Percentiles rank a stretch among this genome's conserved stretches.
phyloP scores from a whole-genome alignment of 2,888 invertebrate species.

The Aleiodes testaceus region DNA sequence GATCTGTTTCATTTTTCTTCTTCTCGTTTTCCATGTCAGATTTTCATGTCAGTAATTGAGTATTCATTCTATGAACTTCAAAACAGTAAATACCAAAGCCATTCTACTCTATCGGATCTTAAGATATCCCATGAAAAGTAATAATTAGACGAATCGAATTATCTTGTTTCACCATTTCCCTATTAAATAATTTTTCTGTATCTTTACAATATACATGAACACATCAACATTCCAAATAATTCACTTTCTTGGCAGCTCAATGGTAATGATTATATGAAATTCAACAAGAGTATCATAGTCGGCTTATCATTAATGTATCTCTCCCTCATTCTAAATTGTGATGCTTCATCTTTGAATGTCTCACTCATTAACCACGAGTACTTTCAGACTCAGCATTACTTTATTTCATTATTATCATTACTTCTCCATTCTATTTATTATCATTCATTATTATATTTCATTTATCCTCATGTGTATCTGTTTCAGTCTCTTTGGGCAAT shows the following conservation, averaged over 20 bases:
- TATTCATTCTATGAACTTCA: too few relatives aligned
- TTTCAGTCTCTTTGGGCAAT: slow-evolving; percentile 36
- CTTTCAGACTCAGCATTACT: slow-evolving; percentile 7
- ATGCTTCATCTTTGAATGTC: slow-evolving; percentile 34
- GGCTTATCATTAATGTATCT: slow-evolving; percentile 39
- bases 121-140: not conserved
- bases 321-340: slow-evolving; percentile 15
- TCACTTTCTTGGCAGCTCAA: too few relatives aligned
- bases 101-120: not conserved
- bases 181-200: not conserved
- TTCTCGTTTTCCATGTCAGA: too few relatives aligned
- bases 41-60: too few relatives aligned
- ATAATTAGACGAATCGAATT: too few relatives aligned
- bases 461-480: not conserved
- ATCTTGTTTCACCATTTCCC: too few relatives aligned
- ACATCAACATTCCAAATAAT: too few relatives aligned
- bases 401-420: slow-evolving; percentile 10
- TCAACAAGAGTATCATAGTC: slow-evolving; percentile 40
- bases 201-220: too few relatives aligned
- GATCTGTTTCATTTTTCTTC: too few relatives aligned
- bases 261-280: slow-evolving; percentile 22
- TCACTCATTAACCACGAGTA: not conserved
- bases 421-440: slow-evolving; percentile 16
- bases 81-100: too few relatives aligned
- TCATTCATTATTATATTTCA: slow-evolving; percentile 16